Evolutionary conservation across 2,888 invertebrate genomes (phyloP).

Genomic region (Saturnia pavonia): DNA sequence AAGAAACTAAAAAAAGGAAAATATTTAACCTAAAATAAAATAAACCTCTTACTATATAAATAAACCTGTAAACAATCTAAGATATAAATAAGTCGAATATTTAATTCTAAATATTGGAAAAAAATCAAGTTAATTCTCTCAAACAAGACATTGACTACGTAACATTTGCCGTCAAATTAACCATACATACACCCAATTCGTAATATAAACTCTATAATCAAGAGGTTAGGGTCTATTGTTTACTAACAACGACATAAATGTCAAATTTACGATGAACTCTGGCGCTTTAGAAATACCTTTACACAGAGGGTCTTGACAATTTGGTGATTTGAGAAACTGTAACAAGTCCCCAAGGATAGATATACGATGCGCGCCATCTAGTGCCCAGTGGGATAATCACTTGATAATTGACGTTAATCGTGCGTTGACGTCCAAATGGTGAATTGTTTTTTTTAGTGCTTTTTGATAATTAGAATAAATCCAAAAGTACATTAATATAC

Average conservation of each 20-base stretch:
- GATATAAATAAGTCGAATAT: background rate
- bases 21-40: too few relatives aligned
- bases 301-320: slow-evolving; percentile 25
- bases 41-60: too few relatives aligned
- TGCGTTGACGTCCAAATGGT: slow-evolving; percentile 40
- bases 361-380: slow-evolving; percentile 67
- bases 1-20: too few relatives aligned
- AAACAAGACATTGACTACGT: background rate
- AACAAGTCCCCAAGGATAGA: slow-evolving; percentile 58
- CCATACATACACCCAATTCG: background rate
- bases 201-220: background rate
- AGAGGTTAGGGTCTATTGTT: background rate
- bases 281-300: background rate
- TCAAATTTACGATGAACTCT: slow-evolving; percentile 5
- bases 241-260: background rate
- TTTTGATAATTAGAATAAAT: background rate
- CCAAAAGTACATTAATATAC: background rate
- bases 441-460: background rate
- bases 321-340: slow-evolving; percentile 29
- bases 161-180: slow-evolving; percentile 1
- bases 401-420: slow-evolving; percentile 65
- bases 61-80: too few relatives aligned
- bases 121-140: background rate
- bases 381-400: slow-evolving; percentile 66
- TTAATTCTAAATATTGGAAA: background rate